Evolutionary conservation across 2,888 invertebrate genomes (phyloP).

Genomic region (Caenorhabditis sp.): DNA sequence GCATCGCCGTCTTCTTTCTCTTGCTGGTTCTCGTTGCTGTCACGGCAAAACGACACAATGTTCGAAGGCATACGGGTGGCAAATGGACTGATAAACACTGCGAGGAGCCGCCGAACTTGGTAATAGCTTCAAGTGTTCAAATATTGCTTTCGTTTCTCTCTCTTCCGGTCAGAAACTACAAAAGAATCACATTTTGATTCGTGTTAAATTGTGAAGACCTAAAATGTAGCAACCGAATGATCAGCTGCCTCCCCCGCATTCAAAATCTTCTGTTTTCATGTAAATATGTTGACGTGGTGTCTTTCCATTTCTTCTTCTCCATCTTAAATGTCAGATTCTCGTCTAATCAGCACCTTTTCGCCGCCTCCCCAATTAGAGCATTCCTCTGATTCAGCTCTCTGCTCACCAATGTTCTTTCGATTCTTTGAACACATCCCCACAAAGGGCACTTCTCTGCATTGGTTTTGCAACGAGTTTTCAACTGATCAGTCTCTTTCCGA

Average conservation of each 20-base stretch:
- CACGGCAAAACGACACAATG: conserved; percentile 34
- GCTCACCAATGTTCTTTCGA: neutral
- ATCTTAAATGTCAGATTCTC: neutral
- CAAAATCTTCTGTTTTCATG: neutral
- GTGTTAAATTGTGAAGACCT: too few species aligned
- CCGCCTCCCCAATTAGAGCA: neutral
- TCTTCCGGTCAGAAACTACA: neutral
- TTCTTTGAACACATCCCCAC: too few species aligned
- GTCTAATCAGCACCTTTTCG: neutral
- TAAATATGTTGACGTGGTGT: neutral
- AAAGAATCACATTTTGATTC: neutral
- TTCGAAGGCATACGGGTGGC: conserved; percentile 35
- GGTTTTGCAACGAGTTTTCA: too few species aligned
- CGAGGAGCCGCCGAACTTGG: conserved; percentile 59
- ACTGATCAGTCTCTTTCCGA: too few species aligned
- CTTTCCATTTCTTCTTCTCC: neutral
- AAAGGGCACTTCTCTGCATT: too few species aligned
- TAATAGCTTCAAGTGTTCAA: too few species aligned
- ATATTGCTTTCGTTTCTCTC: too few species aligned
- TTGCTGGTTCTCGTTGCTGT: conserved; percentile 16
- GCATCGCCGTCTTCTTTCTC: conserved; percentile 10
- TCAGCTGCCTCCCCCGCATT: neutral
- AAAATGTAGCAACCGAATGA: too few species aligned
- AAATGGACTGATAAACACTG: conserved; percentile 50
- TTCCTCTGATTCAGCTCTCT: neutral